Evolutionary conservation across 2,888 invertebrate species (phyloP).

Genomic region (Ctenicera cuprea): DNA sequence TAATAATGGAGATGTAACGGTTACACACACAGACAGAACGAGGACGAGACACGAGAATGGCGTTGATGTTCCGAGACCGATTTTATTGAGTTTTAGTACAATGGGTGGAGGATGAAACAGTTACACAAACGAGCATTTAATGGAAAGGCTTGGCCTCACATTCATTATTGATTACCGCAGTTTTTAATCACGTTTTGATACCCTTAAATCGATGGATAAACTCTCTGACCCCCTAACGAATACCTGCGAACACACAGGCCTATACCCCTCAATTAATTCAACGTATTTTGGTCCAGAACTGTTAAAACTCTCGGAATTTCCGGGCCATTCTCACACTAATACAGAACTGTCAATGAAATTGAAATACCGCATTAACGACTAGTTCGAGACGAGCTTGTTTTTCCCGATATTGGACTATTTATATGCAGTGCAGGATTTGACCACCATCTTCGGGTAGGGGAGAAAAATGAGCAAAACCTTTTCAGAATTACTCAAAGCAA

Average conservation of each 20-base stretch:
- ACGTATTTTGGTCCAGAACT: conserved; percentile 11
- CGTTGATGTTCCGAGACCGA: neutral
- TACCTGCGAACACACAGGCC: conserved; percentile 10
- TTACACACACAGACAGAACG: conserved; percentile 19
- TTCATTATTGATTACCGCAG: conserved; percentile 26
- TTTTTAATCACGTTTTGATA: conserved; percentile 30
- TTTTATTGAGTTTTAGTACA: neutral
- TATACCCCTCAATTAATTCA: conserved; percentile 9
- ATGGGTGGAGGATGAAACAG: neutral
- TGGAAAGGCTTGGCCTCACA: conserved; percentile 19
- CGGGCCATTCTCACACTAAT: conserved; percentile 2
- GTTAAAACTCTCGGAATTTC: conserved; percentile 12
- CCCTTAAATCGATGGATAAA: conserved; percentile 27
- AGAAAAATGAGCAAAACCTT: neutral
- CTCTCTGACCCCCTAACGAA: conserved; percentile 11
- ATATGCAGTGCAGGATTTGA: conserved; percentile 2
- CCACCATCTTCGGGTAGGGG: neutral
- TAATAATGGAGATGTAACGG: conserved; percentile 29
- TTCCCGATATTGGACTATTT: neutral
- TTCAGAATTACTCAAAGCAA: conserved; percentile 1
- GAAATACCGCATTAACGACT: conserved; percentile 7
- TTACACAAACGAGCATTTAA: conserved; percentile 26
- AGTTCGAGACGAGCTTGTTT: neutral
- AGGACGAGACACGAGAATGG: neutral
- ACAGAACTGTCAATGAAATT: conserved; percentile 10